phyloP scores from a whole-genome alignment of 1,140 invertebrate genomes.

The Eriosoma lanigerum region DNA sequence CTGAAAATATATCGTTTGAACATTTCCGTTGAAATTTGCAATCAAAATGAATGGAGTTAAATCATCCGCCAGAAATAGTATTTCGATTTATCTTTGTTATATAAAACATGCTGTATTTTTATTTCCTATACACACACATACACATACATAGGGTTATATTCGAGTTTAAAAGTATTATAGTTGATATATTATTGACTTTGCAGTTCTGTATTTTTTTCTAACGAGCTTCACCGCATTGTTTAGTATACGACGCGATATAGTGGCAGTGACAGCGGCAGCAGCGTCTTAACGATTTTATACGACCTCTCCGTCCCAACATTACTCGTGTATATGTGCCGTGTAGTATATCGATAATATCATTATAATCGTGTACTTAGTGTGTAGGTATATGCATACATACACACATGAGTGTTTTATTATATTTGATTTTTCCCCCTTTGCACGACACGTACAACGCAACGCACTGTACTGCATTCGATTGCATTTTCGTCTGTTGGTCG shows the following conservation, averaged over 20 bases:
- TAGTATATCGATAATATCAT: background rate
- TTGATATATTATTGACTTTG: background rate
- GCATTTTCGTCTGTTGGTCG: background rate
- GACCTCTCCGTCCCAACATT: constrained; percentile 3
- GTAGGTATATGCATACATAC: background rate
- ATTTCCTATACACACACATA: background rate
- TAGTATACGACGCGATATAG: background rate
- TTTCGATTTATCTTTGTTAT: too few species aligned
- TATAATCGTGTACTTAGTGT: background rate
- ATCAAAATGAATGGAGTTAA: too few species aligned
- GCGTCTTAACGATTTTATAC: constrained; percentile 28
- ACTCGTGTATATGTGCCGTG: background rate
- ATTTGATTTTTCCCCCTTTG: too few species aligned
- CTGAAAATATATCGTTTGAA: too few species aligned
- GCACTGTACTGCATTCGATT: background rate
- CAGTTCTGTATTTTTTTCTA: background rate
- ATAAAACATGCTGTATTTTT: background rate
- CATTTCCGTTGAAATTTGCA: too few species aligned
- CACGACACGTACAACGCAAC: background rate
- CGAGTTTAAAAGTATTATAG: background rate
- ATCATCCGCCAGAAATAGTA: too few species aligned
- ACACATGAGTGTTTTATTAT: too few species aligned
- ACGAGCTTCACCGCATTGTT: background rate
- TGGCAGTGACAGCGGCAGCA: background rate
- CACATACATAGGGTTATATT: background rate